phyloP scores from a whole-genome alignment of 2,888 invertebrate genomes.

The Brachyopa scutellaris region DNA sequence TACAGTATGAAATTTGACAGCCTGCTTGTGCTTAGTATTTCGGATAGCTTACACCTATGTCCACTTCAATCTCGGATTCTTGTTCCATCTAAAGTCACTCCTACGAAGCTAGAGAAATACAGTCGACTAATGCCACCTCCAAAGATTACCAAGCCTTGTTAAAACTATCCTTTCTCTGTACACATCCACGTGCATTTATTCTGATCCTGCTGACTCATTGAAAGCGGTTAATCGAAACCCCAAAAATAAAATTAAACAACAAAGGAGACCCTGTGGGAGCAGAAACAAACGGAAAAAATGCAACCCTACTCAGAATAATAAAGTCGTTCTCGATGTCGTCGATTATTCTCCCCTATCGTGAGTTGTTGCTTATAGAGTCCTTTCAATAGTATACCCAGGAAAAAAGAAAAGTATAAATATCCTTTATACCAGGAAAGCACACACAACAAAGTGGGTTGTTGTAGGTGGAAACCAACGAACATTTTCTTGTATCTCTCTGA shows the following conservation, averaged over 20 bases:
- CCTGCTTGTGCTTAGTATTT: too few relatives aligned
- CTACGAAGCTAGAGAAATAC: too few relatives aligned
- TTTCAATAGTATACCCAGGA: not conserved
- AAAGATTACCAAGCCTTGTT: too few relatives aligned
- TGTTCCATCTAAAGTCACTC: too few relatives aligned
- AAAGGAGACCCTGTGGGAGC: too few relatives aligned
- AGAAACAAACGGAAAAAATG: not conserved
- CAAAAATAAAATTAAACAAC: not conserved
- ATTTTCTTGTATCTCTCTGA: not conserved
- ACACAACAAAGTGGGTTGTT: not conserved
- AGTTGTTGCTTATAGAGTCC: not conserved
- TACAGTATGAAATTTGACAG: too few relatives aligned
- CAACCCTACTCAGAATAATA: not conserved
- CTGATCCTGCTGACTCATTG: slow-evolving; percentile 1
- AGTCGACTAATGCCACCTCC: too few relatives aligned
- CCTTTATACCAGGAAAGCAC: not conserved
- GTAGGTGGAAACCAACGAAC: not conserved
- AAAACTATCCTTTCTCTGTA: too few relatives aligned
- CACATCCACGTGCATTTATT: too few relatives aligned
- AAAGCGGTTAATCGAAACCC: not conserved
- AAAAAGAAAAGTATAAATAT: not conserved
- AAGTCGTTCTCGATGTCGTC: slow-evolving; percentile 1
- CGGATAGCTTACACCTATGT: too few relatives aligned
- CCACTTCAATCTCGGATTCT: too few relatives aligned
- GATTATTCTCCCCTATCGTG: not conserved